phyloP scores from a whole-genome alignment of 2,888 invertebrate genomes.

The Glomeris marginata region DNA sequence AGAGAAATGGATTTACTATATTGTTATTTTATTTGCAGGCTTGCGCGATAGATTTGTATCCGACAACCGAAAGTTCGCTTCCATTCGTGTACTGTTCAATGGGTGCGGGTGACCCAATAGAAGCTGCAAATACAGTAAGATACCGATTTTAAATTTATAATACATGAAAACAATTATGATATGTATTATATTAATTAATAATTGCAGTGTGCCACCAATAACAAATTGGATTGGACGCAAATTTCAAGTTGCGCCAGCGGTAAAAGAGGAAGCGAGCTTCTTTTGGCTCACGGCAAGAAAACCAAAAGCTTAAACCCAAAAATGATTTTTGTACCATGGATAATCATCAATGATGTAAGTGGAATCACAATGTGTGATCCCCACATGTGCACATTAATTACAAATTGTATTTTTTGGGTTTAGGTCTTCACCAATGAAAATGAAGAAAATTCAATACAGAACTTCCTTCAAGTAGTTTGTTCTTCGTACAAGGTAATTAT shows the following conservation, averaged over 20 bases:
- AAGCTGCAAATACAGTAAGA: conserved; percentile 16
- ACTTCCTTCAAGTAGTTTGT: conserved; percentile 4
- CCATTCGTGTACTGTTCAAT: conserved; percentile 47
- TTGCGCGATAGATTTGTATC: conserved; percentile 36
- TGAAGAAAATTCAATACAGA: conserved; percentile 1
- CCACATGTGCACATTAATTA: not conserved
- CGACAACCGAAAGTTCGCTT: conserved; percentile 27
- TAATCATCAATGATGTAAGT: conserved; percentile 19
- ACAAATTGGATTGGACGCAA: conserved; percentile 18
- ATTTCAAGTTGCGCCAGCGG: conserved; percentile 20
- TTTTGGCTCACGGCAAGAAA: conserved; percentile 20
- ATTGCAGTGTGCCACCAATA: conserved; percentile 19
- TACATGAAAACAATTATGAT: not conserved
- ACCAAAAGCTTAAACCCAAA: conserved; percentile 19
- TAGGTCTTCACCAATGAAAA: conserved; percentile 1
- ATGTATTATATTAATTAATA: not conserved
- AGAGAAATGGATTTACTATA: too few species aligned
- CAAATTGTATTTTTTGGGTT: not conserved
- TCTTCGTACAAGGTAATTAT: conserved; percentile 6
- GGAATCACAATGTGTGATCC: not conserved
- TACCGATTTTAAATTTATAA: not conserved
- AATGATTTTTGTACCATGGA: conserved; percentile 24
- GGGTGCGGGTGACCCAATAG: conserved; percentile 29
- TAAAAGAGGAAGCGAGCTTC: conserved; percentile 18
- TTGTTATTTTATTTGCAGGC: conserved; percentile 29